Evolutionary conservation across 2,113 vertebrate species (phyloP), one percentile per base, ranked within the genome.

Genomic region (Furnarius figulus): DNA sequence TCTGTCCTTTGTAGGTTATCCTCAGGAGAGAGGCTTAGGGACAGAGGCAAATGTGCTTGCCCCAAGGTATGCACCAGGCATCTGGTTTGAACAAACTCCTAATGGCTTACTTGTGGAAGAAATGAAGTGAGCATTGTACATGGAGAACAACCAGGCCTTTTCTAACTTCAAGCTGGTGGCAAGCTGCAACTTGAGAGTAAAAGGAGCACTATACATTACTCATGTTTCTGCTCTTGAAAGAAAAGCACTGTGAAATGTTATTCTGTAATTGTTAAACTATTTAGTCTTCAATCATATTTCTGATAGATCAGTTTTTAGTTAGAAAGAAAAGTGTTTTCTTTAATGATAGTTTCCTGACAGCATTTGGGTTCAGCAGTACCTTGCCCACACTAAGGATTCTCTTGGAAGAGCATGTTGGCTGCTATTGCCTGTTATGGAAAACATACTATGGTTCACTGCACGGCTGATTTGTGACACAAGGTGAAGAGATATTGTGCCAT

Each of bases 201-300:
- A 46, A 79, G 30, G 52, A 65, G 8, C n/a, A n/a, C 7, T 72
- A 10, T 22, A 11, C 4, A 6, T 42, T 84, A 25, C 37, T 91
- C 5, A 7, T 39, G 16, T 53, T 87, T 89, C 47, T 85, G 47
- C 39, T 81, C 47, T 71, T 37, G 67, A 85, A 85, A 52, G 23
- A 88, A 87, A 72, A 83, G 27, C 40, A 21, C 31, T 25, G 61
- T 59, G 76, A 81, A 63, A 79, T 9, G 24, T 47, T 86, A 37
- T 67, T 82, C 80, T 89, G 86, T 81, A 93, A 81, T 89, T 89
- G 40, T 89, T 90, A 73, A 61, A n/a, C 33, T 89, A 28, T 81
- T 93, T 90, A 92, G 68, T 65, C 52, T 85, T 92, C 86, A 87
- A 12, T 90, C 2, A 3, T 61, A 35, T 61, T 90, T 81, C 70